A percentile compares a stretch with the other conserved stretches of the same genome.
These are phyloP conservation scores for Muschampia plurimacula DNA, from an alignment of 2,888 invertebrate genomes.

Conservation along the genomic window DNA sequence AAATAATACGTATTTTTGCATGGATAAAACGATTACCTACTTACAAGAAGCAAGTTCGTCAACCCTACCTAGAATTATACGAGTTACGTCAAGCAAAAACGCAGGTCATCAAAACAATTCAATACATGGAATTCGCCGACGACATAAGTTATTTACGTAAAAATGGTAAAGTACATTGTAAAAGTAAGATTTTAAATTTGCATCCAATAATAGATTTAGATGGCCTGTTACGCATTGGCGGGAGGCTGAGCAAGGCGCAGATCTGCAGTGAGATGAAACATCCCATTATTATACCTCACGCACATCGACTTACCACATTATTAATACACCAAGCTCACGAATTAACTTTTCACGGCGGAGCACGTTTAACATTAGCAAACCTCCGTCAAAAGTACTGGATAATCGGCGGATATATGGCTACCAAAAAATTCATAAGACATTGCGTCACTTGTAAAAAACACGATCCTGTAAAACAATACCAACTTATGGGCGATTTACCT, in stretches of 20 bases:
- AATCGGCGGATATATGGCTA: slow-evolving; percentile 36
- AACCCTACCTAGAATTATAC: slow-evolving; percentile 11
- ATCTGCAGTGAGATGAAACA: slow-evolving; percentile 17
- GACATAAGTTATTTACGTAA: neutral
- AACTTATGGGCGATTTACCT: slow-evolving; percentile 47
- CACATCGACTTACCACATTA: slow-evolving; percentile 37
- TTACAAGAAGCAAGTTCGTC: neutral
- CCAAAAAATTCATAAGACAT: slow-evolving; percentile 29
- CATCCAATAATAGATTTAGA: slow-evolving; percentile 32
- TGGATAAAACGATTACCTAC: slow-evolving; percentile 32
- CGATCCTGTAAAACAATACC: slow-evolving; percentile 30
- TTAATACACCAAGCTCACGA: slow-evolving; percentile 45
- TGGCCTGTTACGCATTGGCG: slow-evolving; percentile 36
- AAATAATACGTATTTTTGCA: slow-evolving; percentile 34
- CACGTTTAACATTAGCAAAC: slow-evolving; percentile 37
- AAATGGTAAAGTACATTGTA: neutral
- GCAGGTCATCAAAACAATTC: slow-evolving; percentile 12
- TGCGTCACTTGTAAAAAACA: slow-evolving; percentile 42
- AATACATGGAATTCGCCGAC: neutral
- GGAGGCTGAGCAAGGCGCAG: slow-evolving; percentile 30
- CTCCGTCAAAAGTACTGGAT: slow-evolving; percentile 44
- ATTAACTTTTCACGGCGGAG: slow-evolving; percentile 45
- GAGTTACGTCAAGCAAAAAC: slow-evolving; percentile 13
- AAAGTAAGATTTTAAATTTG: slow-evolving; percentile 31
- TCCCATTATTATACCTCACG: slow-evolving; percentile 39